These are phyloP conservation scores for Pachypeltis micranthus DNA, from an alignment of 1,140 invertebrate genomes.

Conservation along the genomic window DNA sequence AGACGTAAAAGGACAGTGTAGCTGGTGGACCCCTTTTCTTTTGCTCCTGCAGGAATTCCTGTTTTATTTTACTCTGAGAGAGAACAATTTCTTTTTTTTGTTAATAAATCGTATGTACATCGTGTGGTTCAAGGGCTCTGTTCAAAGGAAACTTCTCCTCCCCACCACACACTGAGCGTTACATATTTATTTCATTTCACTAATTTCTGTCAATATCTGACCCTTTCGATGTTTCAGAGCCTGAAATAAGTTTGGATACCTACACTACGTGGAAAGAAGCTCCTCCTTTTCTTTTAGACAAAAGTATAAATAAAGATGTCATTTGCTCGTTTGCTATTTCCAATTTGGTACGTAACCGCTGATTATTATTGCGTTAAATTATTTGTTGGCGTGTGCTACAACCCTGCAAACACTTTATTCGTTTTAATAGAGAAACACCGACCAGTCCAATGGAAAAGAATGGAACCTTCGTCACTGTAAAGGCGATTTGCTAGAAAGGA, in stretches of 20 bases:
- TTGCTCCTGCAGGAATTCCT: too few species aligned
- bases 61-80: too few species aligned
- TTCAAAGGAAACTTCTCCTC: too few species aligned
- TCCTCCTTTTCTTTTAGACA: conserved; percentile 28
- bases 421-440: conserved; percentile 16
- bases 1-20: too few species aligned
- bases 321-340: conserved; percentile 36
- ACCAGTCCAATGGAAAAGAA: conserved; percentile 13
- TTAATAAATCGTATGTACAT: too few species aligned
- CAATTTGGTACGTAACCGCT: conserved; percentile 27
- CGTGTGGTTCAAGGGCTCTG: too few species aligned
- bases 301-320: conserved; percentile 32
- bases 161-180: too few species aligned
- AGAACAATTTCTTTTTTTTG: too few species aligned
- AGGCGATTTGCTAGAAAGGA: conserved; percentile 31
- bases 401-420: conserved; percentile 21
- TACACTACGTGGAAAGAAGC: conserved; percentile 37
- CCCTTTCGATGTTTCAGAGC: conserved; percentile 30
- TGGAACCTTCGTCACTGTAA: conserved; percentile 32
- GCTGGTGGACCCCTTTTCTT: too few species aligned
- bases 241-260: conserved; percentile 37
- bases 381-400: neutral
- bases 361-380: neutral
- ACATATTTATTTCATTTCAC: too few species aligned
- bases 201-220: too few species aligned